phyloP scores from a whole-genome alignment of 1,140 invertebrate species.

The Oppia nitens region DNA sequence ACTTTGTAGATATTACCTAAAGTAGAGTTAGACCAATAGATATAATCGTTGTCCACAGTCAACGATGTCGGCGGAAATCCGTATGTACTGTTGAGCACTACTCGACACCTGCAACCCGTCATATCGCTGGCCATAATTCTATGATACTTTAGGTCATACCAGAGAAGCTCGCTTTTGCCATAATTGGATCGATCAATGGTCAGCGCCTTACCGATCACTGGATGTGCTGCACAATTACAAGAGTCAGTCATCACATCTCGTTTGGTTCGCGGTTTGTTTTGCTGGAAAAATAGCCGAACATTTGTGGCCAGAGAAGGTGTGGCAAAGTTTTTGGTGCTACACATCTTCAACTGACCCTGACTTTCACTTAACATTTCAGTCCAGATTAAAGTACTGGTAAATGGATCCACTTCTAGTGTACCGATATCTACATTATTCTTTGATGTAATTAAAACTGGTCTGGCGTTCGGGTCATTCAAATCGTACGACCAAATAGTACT shows the following conservation, averaged over 20 bases:
- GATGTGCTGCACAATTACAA: constrained; percentile 28
- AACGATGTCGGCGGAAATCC: constrained; percentile 30
- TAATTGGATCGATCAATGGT: constrained; percentile 44
- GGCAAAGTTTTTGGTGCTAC: constrained; percentile 36
- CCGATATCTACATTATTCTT: constrained; percentile 35
- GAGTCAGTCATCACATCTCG: not conserved
- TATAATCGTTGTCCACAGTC: constrained; percentile 27
- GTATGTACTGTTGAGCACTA: constrained; percentile 34
- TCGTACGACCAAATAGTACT: constrained; percentile 38
- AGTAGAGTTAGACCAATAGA: constrained; percentile 35
- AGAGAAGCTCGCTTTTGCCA: constrained; percentile 41
- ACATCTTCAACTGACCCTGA: constrained; percentile 41
- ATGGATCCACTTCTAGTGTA: constrained; percentile 49
- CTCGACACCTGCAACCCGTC: constrained; percentile 45
- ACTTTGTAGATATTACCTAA: constrained; percentile 43
- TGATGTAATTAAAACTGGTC: constrained; percentile 29
- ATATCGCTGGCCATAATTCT: constrained; percentile 46
- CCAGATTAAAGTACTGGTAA: constrained; percentile 53
- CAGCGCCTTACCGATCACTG: constrained; percentile 40
- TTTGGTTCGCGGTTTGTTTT: not conserved
- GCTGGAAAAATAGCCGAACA: not conserved
- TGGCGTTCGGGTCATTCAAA: constrained; percentile 31
- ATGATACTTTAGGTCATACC: constrained; percentile 39
- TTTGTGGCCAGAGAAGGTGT: not conserved
- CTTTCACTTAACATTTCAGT: constrained; percentile 38